Percentiles rank a stretch among this genome's conserved stretches.
These are phyloP conservation scores for Puntigrus tetrazona DNA, from an alignment of 2,113 vertebrate genomes.

Conservation along the genomic window DNA sequence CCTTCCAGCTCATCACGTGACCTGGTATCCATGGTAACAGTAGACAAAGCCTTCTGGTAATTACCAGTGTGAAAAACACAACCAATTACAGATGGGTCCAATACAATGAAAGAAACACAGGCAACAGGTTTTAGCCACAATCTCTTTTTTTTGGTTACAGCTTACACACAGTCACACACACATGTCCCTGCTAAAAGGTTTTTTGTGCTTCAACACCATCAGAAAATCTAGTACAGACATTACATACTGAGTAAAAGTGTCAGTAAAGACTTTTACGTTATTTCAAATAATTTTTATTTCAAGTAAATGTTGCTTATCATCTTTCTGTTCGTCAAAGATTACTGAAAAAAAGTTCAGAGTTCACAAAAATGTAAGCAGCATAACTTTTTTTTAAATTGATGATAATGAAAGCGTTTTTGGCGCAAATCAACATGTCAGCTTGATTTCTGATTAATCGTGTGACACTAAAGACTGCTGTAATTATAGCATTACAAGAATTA, in stretches of 20 bases:
- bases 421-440: background rate
- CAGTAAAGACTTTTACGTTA: background rate
- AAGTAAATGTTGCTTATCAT: background rate
- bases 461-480: background rate
- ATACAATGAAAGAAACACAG: background rate
- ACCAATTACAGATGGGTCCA: slow-evolving; percentile 21
- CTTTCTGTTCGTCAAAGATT: background rate
- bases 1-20: slow-evolving; percentile 48
- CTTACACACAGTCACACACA: background rate
- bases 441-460: background rate
- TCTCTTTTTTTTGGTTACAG: background rate
- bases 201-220: background rate
- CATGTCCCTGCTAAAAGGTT: background rate
- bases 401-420: background rate
- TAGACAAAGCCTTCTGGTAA: slow-evolving; percentile 46
- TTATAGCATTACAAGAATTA: background rate
- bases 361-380: too few species aligned
- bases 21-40: slow-evolving; percentile 48
- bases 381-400: background rate
- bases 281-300: background rate
- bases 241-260: background rate
- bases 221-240: background rate
- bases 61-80: slow-evolving; percentile 46
- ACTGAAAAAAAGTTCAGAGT: too few species aligned
- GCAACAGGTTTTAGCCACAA: background rate